A percentile compares a stretch with the other conserved stretches of the same genome.
Evolutionary conservation across 2,888 invertebrate genomes (phyloP).

Genomic region (Acanthopleura granulata): DNA sequence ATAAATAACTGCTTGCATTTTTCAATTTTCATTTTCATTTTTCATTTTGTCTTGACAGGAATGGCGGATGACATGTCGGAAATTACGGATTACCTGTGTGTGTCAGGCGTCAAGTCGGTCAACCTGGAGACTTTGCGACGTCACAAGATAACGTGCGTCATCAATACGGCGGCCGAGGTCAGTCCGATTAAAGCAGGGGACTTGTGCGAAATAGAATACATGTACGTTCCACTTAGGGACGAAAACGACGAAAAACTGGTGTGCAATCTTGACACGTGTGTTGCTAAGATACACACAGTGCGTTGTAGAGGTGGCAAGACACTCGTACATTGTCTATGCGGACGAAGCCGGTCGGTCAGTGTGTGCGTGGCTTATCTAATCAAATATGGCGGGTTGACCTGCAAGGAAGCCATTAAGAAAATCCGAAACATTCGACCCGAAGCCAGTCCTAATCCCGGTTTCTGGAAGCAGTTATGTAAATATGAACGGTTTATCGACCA

Average conservation of each 20-base stretch:
- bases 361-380: slow-evolving; percentile 51
- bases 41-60: neutral
- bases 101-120: slow-evolving; percentile 45
- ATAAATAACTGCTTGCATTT: too few relatives aligned
- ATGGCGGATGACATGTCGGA: slow-evolving; percentile 27
- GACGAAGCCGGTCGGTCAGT: slow-evolving; percentile 53
- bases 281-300: slow-evolving; percentile 41
- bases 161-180: slow-evolving; percentile 47
- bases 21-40: neutral
- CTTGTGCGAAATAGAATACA: neutral
- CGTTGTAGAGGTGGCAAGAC: slow-evolving; percentile 35
- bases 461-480: slow-evolving; percentile 14
- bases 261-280: slow-evolving; percentile 41
- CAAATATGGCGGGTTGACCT: slow-evolving; percentile 36
- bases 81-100: slow-evolving; percentile 40
- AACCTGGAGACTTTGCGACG: slow-evolving; percentile 33
- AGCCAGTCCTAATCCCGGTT: slow-evolving; percentile 11
- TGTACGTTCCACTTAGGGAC: slow-evolving; percentile 43
- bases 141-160: slow-evolving; percentile 41
- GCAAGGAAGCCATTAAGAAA: slow-evolving; percentile 34
- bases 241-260: slow-evolving; percentile 40
- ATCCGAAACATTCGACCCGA: slow-evolving; percentile 6
- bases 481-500: neutral
- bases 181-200: neutral
- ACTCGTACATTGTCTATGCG: slow-evolving; percentile 52